These are phyloP conservation scores for Hirudinaria manillensis DNA, from an alignment of 2,888 invertebrate genomes.

Conservation along the genomic window DNA sequence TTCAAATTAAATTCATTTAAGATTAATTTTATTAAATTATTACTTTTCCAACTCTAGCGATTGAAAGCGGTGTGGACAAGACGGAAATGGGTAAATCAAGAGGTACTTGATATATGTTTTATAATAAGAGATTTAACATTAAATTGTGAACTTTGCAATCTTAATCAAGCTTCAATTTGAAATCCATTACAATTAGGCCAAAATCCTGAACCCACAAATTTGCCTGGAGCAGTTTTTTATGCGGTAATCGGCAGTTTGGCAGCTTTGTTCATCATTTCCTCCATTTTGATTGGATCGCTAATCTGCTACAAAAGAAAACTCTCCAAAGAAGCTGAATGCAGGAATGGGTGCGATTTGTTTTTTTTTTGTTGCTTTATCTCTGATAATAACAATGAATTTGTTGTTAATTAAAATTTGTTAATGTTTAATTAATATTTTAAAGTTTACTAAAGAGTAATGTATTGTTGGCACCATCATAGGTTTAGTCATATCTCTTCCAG, in stretches of 20 bases:
- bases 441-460: background rate
- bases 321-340: constrained; percentile 15
- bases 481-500: background rate
- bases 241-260: constrained; percentile 22
- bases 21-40: too few species aligned
- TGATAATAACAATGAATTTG: background rate
- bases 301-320: constrained; percentile 18
- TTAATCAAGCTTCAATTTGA: background rate
- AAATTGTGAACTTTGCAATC: background rate
- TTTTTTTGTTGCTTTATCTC: background rate
- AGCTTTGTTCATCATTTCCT: constrained; percentile 12
- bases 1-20: too few species aligned
- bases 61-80: too few species aligned
- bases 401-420: background rate
- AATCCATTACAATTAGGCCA: too few species aligned
- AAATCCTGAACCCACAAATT: background rate
- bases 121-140: background rate
- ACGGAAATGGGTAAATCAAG: too few species aligned
- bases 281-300: constrained; percentile 17
- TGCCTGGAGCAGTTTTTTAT: constrained; percentile 14
- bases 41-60: too few species aligned
- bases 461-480: background rate
- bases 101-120: too few species aligned
- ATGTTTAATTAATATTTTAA: background rate
- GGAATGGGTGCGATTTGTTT: constrained; percentile 10